These are phyloP conservation scores for Torymus aiolomorphi DNA, from an alignment of 2,888 invertebrate species.

Conservation along the genomic window DNA sequence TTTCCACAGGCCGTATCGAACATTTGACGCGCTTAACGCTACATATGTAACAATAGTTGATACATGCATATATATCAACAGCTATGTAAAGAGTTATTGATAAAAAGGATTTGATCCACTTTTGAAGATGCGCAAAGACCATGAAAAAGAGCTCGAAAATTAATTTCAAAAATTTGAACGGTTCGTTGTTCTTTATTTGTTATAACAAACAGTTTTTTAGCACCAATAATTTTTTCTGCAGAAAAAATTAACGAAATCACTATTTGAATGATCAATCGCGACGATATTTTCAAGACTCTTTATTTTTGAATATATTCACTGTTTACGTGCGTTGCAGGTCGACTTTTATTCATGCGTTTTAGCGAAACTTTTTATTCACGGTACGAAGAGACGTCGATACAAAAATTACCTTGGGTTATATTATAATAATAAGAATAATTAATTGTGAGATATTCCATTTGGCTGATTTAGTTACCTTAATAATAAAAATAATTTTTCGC, in stretches of 20 bases:
- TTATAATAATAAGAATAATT: background rate
- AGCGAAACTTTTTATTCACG: conserved; percentile 1
- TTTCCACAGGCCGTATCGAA: conserved; percentile 45
- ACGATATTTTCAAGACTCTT: background rate
- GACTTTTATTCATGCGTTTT: too few species aligned
- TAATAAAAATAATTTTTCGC: background rate
- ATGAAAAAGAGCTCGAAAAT: background rate
- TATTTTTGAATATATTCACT: background rate
- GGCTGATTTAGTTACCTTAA: background rate
- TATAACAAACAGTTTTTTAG: conserved; percentile 12
- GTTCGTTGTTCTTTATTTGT: background rate
- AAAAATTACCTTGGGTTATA: background rate
- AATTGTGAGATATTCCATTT: conserved; percentile 1
- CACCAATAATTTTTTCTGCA: background rate
- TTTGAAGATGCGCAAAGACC: background rate
- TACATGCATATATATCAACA: background rate
- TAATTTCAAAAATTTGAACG: background rate
- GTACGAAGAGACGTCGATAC: background rate
- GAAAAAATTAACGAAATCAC: background rate
- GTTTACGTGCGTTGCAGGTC: background rate
- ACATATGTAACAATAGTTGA: too few species aligned
- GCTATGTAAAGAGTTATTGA: background rate
- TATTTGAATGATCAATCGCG: background rate
- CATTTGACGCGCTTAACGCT: conserved; percentile 29
- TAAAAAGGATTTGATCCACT: background rate